Conservation (phyloP, 2,113 vertebrate species). For the Catharus minimus region DNA sequence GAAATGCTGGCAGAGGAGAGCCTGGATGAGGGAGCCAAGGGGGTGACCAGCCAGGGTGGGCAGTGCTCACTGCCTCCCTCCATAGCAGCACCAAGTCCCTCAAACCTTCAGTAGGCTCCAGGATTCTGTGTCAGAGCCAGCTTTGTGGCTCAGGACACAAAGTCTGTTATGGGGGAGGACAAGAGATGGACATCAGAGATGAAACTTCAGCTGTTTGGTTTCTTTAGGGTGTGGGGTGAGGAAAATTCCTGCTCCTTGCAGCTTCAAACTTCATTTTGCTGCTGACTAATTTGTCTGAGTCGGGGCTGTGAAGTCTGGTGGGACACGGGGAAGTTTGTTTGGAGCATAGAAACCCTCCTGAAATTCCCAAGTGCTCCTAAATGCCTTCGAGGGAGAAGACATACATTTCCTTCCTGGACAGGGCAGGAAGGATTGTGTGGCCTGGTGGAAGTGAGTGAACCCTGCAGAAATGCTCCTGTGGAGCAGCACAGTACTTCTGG, state of each 20-base stretch:
- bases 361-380: background rate
- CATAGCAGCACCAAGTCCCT: fast-evolving
- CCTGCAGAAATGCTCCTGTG: background rate
- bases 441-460: background rate
- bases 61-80: background rate
- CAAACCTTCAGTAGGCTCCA: background rate
- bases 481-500: fast-evolving
- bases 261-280: background rate
- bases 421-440: background rate
- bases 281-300: background rate
- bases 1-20: background rate
- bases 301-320: background rate
- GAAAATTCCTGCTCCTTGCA: background rate
- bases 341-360: background rate
- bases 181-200: background rate
- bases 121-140: background rate
- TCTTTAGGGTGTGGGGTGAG: background rate
- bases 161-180: background rate
- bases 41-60: background rate
- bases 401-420: background rate
- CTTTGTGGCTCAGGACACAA: background rate
- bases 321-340: fast-evolving
- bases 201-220: background rate
- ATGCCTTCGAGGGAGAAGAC: background rate
- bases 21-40: background rate